A percentile compares a stretch with the other conserved stretches of the same genome.
Conservation (phyloP, 2,888 invertebrate genomes). For the Griposia aprilina region DNA sequence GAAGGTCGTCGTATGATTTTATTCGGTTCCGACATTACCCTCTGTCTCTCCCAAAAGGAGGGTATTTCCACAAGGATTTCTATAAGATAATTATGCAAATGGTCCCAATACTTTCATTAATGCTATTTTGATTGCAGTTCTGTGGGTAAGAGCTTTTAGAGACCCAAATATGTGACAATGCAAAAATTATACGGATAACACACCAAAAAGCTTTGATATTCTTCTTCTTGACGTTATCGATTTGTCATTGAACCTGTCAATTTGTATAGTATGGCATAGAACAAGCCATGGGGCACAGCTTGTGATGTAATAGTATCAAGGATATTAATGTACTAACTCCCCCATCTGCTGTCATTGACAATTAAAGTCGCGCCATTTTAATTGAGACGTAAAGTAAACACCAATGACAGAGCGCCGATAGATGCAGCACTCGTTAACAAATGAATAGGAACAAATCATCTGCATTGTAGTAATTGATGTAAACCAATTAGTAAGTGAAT, state of each 20-base stretch:
- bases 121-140: not conserved
- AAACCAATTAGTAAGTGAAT: not conserved
- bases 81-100: not conserved
- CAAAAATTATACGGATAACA: not conserved
- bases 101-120: not conserved
- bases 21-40: not conserved
- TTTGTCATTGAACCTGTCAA: not conserved
- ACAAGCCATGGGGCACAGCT: not conserved
- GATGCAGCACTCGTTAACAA: slow-evolving; percentile 26
- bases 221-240: no score
- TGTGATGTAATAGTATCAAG: not conserved
- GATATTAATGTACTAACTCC: not conserved
- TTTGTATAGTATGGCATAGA: not conserved
- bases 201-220: not conserved
- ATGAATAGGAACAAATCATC: slow-evolving; percentile 31
- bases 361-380: slow-evolving; percentile 22
- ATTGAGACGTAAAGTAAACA: slow-evolving; percentile 36
- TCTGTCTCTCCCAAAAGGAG: not conserved
- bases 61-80: not conserved
- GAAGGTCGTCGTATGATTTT: not conserved
- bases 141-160: not conserved
- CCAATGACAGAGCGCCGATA: slow-evolving; percentile 1
- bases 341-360: slow-evolving; percentile 9
- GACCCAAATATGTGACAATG: not conserved
- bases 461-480: slow-evolving; percentile 16